Base-by-base conservation (phyloP, 1,140 invertebrate genomes). In the Chymomyza costata region DNA sequence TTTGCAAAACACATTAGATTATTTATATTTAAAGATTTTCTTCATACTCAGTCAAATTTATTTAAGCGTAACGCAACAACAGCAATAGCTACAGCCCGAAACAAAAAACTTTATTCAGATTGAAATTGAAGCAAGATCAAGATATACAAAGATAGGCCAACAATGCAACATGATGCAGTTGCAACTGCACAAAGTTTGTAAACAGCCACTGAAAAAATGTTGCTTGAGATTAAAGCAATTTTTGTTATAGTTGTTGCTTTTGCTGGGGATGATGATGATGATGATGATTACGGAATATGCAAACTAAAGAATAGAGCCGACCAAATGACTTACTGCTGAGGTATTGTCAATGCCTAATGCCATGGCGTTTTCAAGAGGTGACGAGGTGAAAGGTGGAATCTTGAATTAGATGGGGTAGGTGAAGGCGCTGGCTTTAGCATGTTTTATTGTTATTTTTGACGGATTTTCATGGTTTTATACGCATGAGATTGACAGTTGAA, bases 401-500 rank as follows among this genome's bases (percentile, higher is more conserved):
- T n/a, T n/a, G n/a, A n/a, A n/a, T n/a, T n/a, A n/a, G n/a, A n/a
- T n/a, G n/a, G n/a, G n/a, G 37, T 49, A 28, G 41, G 25, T 49
- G 35, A n/a, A 34, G 34, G 10, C 10, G 28, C 25, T 47, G 47
- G 31, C 34, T 15, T 13, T 48, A 37, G 31, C 41, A 55, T 40
- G 54, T 41, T 59, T 62, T 70, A 64, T 52, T 25, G 21, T 8
- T 25, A 8, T 25, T 25, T 3, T 25, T 56, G 54, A 40, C 17
- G 25, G 35, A 44, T 57, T 71, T 81, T 82, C 78, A 82, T 82
- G 78, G 78, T 66, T 82, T 82, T 60, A 55, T 82, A 82, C 78
- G 70, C 78, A 82, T 65, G 70, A 82, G 78, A 82, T 82, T 82
- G 78, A 82, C 70, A 73, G 70, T 71, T 37, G 47, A n/a, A n/a